Evolutionary conservation across 2,888 invertebrate genomes (phyloP), one percentile per base, ranked within the genome.

Genomic region (Augiades crinisus): DNA sequence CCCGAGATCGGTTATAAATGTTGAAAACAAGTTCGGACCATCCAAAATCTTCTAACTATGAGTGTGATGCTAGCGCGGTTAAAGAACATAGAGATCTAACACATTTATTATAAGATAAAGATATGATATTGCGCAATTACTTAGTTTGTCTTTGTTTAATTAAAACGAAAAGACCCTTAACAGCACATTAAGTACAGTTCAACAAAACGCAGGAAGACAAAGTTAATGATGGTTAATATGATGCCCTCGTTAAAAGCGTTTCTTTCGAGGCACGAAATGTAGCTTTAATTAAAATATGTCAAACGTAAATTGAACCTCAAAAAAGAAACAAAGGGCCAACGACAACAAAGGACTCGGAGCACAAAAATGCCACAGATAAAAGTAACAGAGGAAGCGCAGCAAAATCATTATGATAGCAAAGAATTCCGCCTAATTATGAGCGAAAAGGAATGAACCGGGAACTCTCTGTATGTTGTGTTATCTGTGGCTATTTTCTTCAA

Each of bases 231-330:
- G 14, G 38, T n/a, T 22, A 40, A 40, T n/a, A 10, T 24, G 24
- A 14, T 13, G 22, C 10, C 4, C n/a, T 40, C n/a, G n/a, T 14
- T 24, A 5, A 40, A 37, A 37, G 30, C 12, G n/a, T 40, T 21
- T 24, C 22, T 38, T 33, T 8, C 13, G 33, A 3, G 8, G 33
- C 13, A 27, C 10, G 10, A 27, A 27, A n/a, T 27, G 6, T 7
- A 31, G 14, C 14, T 31, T 37, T 13, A 38, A 38, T 38, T 2
- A 22, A 38, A 38, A 37, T 40, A 40, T 40, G 38, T 24, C 38
- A 40, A 40, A 40, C 22, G 22, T 22, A 40, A 40, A 40, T 40
- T 38, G 22, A 40, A 22, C 14, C 38, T 40, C n/a, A 40, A 24
- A 37, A 24, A 8, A n/a, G 14, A 40, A 22, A 40, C 37, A 40